phyloP scores from a whole-genome alignment of 2,888 invertebrate genomes.

The Lasioglossum vierecki region DNA sequence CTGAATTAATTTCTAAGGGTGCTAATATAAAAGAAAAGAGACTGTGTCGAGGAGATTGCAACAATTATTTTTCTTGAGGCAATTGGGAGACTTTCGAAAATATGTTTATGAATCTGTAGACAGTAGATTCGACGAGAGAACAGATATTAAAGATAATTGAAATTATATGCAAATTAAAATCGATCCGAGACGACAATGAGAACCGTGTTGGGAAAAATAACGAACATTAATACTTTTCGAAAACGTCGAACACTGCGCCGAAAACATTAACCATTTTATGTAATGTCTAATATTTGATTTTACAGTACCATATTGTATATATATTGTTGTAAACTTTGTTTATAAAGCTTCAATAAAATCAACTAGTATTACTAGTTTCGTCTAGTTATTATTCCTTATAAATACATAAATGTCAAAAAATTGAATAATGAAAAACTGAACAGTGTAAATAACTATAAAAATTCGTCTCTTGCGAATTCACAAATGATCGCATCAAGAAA shows the following conservation, averaged over 20 bases:
- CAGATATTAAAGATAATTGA: background rate
- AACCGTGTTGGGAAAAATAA: background rate
- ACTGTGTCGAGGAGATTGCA: background rate
- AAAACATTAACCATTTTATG: no score
- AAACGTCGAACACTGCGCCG: no score
- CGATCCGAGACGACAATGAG: background rate
- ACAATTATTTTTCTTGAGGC: background rate
- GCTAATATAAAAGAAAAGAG: background rate
- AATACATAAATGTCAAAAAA: background rate
- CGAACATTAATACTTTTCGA: background rate
- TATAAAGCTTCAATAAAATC: slow-evolving; percentile 10
- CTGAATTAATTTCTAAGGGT: slow-evolving; percentile 24
- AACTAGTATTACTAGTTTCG: slow-evolving; percentile 45
- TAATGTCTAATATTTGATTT: slow-evolving; percentile 30
- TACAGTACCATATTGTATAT: slow-evolving; percentile 13
- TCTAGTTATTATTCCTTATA: background rate
- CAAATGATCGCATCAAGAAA: background rate
- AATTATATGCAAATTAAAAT: background rate
- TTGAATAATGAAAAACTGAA: background rate
- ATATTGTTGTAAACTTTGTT: slow-evolving; percentile 26
- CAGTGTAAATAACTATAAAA: no score
- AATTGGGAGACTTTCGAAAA: background rate
- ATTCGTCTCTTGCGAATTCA: background rate
- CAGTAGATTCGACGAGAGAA: background rate
- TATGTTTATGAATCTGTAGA: background rate